A percentile compares a stretch with the other conserved stretches of the same genome.
Conservation (phyloP, 1,140 invertebrate species). For the Oryzaephilus surinamensis region DNA sequence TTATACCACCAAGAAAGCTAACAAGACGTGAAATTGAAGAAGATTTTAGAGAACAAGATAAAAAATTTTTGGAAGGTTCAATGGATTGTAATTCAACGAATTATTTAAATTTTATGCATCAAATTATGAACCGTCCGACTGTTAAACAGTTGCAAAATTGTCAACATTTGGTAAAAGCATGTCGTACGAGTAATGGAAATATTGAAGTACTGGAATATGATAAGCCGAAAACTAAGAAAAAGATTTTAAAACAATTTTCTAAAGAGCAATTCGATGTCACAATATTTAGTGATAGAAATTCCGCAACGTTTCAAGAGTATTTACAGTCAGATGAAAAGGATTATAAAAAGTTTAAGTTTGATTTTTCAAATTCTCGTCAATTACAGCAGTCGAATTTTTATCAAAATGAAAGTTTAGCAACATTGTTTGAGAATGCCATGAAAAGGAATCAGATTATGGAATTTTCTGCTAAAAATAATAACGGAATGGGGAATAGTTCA, state of each 20-base stretch:
- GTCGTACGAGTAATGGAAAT: slow-evolving; percentile 20
- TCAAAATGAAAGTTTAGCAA: no score
- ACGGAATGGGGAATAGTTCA: no score
- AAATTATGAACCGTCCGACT: slow-evolving; percentile 25
- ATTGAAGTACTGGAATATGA: slow-evolving; percentile 17
- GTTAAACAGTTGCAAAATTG: slow-evolving; percentile 22
- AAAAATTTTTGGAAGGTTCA: slow-evolving; percentile 17
- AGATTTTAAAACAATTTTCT: slow-evolving; percentile 3
- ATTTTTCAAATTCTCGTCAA: no score
- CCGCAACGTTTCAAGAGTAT: slow-evolving; percentile 22
- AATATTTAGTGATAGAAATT: slow-evolving; percentile 29
- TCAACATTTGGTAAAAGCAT: slow-evolving; percentile 18
- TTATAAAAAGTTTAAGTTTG: slow-evolving; percentile 19
- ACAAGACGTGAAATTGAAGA: slow-evolving; percentile 20
- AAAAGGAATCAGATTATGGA: no score
- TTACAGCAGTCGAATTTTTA: no score
- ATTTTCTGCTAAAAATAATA: no score
- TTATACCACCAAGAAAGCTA: slow-evolving; percentile 14
- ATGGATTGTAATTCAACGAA: slow-evolving; percentile 6
- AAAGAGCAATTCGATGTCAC: slow-evolving; percentile 18
- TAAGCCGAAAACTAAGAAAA: slow-evolving; percentile 5
- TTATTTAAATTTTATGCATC: slow-evolving; percentile 20
- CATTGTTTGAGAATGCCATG: no score
- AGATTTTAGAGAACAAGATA: slow-evolving; percentile 24
- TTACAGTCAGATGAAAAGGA: slow-evolving; percentile 22